Base-by-base conservation (phyloP, 1,140 invertebrate genomes). In the Drosophila punjabiensis region DNA sequence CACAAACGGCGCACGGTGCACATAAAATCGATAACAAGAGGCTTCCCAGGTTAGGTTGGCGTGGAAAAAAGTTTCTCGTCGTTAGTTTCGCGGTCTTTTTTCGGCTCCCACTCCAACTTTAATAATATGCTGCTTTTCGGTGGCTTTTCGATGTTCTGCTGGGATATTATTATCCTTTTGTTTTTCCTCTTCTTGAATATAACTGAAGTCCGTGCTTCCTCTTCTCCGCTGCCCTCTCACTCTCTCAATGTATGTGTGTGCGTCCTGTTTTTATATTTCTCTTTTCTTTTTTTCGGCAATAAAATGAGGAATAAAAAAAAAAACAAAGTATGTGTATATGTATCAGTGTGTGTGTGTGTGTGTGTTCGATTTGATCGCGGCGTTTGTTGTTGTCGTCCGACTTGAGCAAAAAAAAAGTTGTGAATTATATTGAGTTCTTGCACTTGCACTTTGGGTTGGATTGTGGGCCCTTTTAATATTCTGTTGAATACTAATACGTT, bases 1-100 rank as follows among this genome's bases (percentile, higher is more conserved):
- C 33, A 58, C 55, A 58, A 37, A 58, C 14, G 35, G 20, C 53
- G 53, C 53, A 39, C 55, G 55, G 55, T 56, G 55, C 55, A 56
- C 55, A 58, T 58, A 67, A 67, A 67, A 67, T 67, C 64, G 59
- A 67, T 67, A 67, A 64, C 64, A 67, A 64, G 56, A 45, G 64
- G 64, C 64, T 67, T 67, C 39, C 35, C 55, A 39, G 53, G 37
- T 39, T 58, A 24, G 24, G 24, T 24, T 24, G 1, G 55, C 55
- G 64, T 35, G 50, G 50, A 59, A 64, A 43, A 62, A 33, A 35
- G 39, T 45, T 33, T 45, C 30, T 63, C 59, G 20, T 13, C 35
- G 24, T 18, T 30, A 33, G 35, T 67, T 67, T 61, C 59, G 59
- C 64, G 64, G 59, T 45, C 39, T 67, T 67, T 66, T 63, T 45